phyloP scores from a whole-genome alignment of 2,888 invertebrate genomes.

The Polydesmus complanatus region DNA sequence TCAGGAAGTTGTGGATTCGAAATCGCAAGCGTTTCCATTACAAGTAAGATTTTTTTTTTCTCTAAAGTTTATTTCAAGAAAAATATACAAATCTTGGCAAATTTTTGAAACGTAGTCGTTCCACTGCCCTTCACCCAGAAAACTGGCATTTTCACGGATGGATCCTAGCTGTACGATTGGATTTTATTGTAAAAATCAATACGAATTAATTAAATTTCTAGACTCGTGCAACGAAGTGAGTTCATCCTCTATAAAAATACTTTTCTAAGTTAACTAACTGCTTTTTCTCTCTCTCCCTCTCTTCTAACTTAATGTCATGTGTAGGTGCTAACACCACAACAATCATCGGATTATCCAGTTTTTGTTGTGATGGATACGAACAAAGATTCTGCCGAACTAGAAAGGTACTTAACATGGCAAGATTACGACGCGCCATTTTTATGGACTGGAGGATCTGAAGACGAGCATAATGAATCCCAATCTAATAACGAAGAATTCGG shows the following conservation, averaged over 20 bases:
- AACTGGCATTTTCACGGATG: conserved; percentile 70
- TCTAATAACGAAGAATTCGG: conserved; percentile 12
- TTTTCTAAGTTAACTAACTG: not conserved
- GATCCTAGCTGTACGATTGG: conserved; percentile 86
- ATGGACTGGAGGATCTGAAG: not conserved
- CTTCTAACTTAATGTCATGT: conserved; percentile 2
- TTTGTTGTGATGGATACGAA: conserved; percentile 61
- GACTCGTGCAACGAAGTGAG: conserved; percentile 16
- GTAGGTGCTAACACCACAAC: conserved; percentile 14
- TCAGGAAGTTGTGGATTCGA: conserved; percentile 77
- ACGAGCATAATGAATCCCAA: not conserved
- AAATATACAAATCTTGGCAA: too few relatives aligned
- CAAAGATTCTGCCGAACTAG: not conserved
- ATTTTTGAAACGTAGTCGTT: conserved; percentile 46
- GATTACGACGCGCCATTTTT: not conserved
- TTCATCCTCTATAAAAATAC: not conserved
- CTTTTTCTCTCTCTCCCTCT: not conserved
- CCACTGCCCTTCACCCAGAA: conserved; percentile 74
- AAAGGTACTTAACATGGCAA: not conserved
- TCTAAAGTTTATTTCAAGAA: not conserved
- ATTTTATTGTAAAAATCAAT: conserved; percentile 63
- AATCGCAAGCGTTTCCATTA: conserved; percentile 56
- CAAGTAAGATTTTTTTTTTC: conserved; percentile 20
- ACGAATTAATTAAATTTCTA: conserved; percentile 61
- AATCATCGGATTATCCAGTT: conserved; percentile 56